A percentile compares a stretch with the other conserved stretches of the same genome.
Evolutionary conservation across 2,888 invertebrate genomes (phyloP).

Genomic region (Acronicta psi): DNA sequence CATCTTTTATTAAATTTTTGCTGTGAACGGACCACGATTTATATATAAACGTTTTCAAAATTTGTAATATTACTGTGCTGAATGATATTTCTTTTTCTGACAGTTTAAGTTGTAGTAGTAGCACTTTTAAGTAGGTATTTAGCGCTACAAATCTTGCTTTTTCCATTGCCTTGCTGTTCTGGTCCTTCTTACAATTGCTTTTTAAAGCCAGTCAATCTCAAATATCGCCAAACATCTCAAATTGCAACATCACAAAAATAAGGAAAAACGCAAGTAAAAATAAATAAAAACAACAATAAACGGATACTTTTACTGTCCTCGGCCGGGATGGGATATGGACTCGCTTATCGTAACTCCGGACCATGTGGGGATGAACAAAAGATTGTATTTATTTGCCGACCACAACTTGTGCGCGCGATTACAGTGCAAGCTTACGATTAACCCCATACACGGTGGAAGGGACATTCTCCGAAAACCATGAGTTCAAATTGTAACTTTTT

Average conservation of each 20-base stretch:
- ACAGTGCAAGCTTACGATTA: slow-evolving; percentile 53
- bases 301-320: slow-evolving; percentile 77
- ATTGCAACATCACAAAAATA: slow-evolving; percentile 46
- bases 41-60: no score
- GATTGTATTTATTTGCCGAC: slow-evolving; percentile 83
- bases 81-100: no score
- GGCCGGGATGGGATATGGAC: slow-evolving; percentile 69
- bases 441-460: no score
- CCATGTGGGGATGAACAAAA: slow-evolving; percentile 84
- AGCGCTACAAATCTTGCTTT: no score
- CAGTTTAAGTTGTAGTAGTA: no score
- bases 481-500: no score
- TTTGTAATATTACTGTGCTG: no score
- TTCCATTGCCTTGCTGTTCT: not conserved
- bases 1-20: not conserved
- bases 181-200: not conserved
- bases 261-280: slow-evolving; percentile 60
- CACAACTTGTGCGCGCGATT: slow-evolving; percentile 55
- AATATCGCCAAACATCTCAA: slow-evolving; percentile 24
- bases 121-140: no score
- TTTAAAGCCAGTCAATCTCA: not conserved
- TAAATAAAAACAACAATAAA: slow-evolving; percentile 70
- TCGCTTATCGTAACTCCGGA: slow-evolving; percentile 72
- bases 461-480: no score
- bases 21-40: not conserved